Conservation (phyloP, 2,888 invertebrate species). For the Hypselothyrea guttata region DNA sequence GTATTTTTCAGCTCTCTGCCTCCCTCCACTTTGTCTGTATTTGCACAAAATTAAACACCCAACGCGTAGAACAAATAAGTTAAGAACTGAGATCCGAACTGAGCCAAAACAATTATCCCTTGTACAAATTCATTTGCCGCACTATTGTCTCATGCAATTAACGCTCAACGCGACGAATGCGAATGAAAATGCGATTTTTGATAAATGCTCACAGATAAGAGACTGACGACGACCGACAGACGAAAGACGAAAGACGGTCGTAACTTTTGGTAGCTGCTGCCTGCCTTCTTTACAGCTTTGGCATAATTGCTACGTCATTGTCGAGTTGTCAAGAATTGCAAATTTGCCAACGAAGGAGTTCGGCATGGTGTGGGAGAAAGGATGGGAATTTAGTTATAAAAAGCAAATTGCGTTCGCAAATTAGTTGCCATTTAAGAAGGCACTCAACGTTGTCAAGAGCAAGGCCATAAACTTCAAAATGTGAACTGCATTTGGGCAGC, state of each 20-base stretch:
- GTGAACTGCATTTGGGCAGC: neutral
- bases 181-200: slow-evolving; percentile 73
- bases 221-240: neutral
- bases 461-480: slow-evolving; percentile 40
- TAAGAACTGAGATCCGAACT: slow-evolving; percentile 27
- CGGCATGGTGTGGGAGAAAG: slow-evolving; percentile 4
- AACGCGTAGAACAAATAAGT: slow-evolving; percentile 61
- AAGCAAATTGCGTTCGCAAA: slow-evolving; percentile 74
- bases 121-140: slow-evolving; percentile 78
- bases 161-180: slow-evolving; percentile 50
- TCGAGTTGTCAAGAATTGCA: slow-evolving; percentile 62
- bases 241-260: slow-evolving; percentile 38
- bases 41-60: slow-evolving; percentile 78
- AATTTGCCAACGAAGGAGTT: slow-evolving; percentile 23
- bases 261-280: slow-evolving; percentile 62
- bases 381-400: slow-evolving; percentile 72
- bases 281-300: slow-evolving; percentile 69
- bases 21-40: slow-evolving; percentile 19
- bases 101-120: slow-evolving; percentile 75
- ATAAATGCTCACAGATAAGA: slow-evolving; percentile 74
- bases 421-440: slow-evolving; percentile 74
- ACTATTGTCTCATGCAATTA: slow-evolving; percentile 74
- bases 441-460: slow-evolving; percentile 42
- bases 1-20: slow-evolving; percentile 67
- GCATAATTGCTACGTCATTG: slow-evolving; percentile 73